Percentiles rank a stretch among this genome's conserved stretches.
Conservation (phyloP, 2,888 invertebrate species). For the Epirrhoe alternata region DNA sequence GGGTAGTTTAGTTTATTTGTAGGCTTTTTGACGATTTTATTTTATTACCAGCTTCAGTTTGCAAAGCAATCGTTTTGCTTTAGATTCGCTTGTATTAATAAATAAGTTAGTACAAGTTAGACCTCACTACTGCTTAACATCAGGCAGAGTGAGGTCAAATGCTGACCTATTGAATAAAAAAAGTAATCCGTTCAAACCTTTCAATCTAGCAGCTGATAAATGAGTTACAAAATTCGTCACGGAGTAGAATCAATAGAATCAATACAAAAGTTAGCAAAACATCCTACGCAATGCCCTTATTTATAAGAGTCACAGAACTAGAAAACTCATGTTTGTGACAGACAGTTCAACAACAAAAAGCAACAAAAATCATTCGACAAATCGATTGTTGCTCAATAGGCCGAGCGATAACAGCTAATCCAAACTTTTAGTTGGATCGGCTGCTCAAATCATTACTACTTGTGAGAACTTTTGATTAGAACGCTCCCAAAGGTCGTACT, state of each 20-base stretch:
- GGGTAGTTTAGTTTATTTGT: background rate
- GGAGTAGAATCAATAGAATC: no score
- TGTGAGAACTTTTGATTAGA: constrained; percentile 65
- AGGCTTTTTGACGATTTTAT: background rate
- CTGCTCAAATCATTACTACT: constrained; percentile 52
- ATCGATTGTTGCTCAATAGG: constrained; percentile 46
- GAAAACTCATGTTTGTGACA: constrained; percentile 15
- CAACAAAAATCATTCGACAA: constrained; percentile 35
- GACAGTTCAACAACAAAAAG: constrained; percentile 21
- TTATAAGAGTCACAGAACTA: background rate
- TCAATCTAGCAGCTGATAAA: no score
- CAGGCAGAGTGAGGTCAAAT: no score
- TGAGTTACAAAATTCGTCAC: no score
- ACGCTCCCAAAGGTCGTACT: constrained; percentile 24
- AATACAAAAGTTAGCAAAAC: background rate
- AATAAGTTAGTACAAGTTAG: no score
- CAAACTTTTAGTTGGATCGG: constrained; percentile 65
- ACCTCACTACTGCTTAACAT: no score
- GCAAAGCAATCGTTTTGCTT: background rate
- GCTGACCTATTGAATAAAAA: no score
- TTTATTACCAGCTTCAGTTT: background rate
- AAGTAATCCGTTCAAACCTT: no score
- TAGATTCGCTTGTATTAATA: no score
- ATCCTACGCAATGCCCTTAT: background rate
- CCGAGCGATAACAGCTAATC: constrained; percentile 59